phyloP scores from a whole-genome alignment of 2,113 vertebrate species.

The Gavia stellata region DNA sequence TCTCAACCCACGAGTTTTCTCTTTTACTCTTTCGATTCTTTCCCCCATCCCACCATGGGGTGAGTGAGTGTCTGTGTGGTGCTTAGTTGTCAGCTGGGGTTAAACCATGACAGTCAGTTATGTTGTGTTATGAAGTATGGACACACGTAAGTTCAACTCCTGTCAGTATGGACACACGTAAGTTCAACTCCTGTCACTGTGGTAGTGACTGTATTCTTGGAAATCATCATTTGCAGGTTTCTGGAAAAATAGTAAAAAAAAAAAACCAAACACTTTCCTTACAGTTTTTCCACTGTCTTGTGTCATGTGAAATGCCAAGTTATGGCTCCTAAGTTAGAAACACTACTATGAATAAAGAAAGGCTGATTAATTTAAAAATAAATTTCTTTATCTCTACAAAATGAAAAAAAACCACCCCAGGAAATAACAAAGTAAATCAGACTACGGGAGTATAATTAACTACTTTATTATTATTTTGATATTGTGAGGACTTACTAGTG shows the following conservation, averaged over 20 bases:
- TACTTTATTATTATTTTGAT: not conserved
- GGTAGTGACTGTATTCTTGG: not conserved
- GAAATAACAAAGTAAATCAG: not conserved
- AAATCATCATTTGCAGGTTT: not conserved
- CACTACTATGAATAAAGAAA: not conserved
- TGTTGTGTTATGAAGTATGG: not conserved
- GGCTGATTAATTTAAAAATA: not conserved
- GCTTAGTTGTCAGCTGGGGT: too few relatives aligned
- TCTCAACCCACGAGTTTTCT: too few relatives aligned
- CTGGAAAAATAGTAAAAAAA: not conserved
- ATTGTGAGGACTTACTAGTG: not conserved
- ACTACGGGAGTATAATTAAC: not conserved
- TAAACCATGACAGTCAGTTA: too few relatives aligned
- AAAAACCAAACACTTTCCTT: not conserved
- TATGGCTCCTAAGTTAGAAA: not conserved
- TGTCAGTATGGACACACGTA: not conserved
- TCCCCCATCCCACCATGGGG: too few relatives aligned
- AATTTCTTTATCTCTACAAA: not conserved
- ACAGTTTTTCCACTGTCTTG: not conserved
- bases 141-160: not conserved
- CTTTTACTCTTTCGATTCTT: too few relatives aligned
- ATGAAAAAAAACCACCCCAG: not conserved
- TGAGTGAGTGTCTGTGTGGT: too few relatives aligned
- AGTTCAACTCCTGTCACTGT: not conserved
- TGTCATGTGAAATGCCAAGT: not conserved